Evolutionary conservation across 2,888 invertebrate genomes (phyloP).

Genomic region (Camptogramma bilineatum): DNA sequence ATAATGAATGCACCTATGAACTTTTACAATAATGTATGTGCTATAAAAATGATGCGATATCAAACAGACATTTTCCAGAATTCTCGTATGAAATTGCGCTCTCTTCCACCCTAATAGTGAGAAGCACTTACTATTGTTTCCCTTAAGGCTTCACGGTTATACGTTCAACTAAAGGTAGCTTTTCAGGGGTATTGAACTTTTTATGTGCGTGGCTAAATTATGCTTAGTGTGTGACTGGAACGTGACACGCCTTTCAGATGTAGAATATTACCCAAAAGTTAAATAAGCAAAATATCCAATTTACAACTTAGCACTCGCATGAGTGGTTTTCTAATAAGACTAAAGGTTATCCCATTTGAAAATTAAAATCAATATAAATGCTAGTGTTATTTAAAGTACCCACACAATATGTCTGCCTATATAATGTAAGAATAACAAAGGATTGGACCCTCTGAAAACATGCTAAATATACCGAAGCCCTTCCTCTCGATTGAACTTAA

Average conservation of each 20-base stretch:
- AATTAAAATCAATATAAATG: neutral
- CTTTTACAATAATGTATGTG: neutral
- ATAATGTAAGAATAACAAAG: conserved; percentile 25
- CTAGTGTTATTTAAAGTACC: neutral
- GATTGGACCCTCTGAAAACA: conserved; percentile 45
- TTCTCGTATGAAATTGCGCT: conserved; percentile 49
- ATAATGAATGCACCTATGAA: neutral
- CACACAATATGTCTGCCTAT: neutral
- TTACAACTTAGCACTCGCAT: too few relatives aligned
- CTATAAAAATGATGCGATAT: neutral
- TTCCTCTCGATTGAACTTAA: conserved; percentile 41
- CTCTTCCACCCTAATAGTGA: conserved; percentile 51
- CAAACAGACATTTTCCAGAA: conserved; percentile 7
- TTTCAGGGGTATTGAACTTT: conserved; percentile 42
- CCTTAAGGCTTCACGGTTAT: conserved; percentile 51
- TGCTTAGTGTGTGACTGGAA: conserved; percentile 38
- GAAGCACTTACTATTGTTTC: conserved; percentile 54
- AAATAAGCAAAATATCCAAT: too few relatives aligned
- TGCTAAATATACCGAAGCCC: conserved; percentile 48
- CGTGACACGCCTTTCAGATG: conserved; percentile 32
- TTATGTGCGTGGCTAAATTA: conserved; percentile 43
- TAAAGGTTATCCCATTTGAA: neutral
- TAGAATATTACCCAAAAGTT: too few relatives aligned
- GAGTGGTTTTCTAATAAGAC: neutral
- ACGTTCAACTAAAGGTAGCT: conserved; percentile 39